Conservation (phyloP, 2,888 invertebrate species). For the Tachina lurida region DNA sequence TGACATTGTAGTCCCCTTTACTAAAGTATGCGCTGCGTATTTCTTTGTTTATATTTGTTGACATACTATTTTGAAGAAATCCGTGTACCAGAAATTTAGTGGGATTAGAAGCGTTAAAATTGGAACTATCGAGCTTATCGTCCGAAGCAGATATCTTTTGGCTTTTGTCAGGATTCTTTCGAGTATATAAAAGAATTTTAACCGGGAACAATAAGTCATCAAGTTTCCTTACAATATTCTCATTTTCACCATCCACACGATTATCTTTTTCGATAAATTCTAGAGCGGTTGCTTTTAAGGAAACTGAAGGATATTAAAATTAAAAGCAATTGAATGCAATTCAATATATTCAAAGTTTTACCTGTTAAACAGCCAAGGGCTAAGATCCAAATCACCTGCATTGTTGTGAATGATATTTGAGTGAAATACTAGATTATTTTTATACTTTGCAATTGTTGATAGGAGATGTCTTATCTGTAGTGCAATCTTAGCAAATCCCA, state of each 20-base stretch:
- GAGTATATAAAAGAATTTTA: constrained; percentile 76
- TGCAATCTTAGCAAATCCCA: background rate
- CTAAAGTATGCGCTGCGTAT: constrained; percentile 83
- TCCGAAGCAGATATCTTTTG: constrained; percentile 69
- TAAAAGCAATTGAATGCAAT: background rate
- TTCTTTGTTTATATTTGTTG: constrained; percentile 73
- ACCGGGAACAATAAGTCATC: constrained; percentile 13
- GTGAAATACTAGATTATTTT: background rate
- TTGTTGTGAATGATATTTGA: constrained; percentile 14
- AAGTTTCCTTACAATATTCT: background rate
- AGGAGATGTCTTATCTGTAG: background rate
- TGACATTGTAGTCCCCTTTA: too few species aligned
- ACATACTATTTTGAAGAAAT: constrained; percentile 81
- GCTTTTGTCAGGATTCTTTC: constrained; percentile 74
- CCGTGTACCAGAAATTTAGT: constrained; percentile 84
- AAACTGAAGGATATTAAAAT: background rate
- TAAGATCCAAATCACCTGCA: constrained; percentile 48
- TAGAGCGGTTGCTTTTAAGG: constrained; percentile 6
- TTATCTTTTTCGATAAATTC: constrained; percentile 41
- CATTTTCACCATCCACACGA: constrained; percentile 70
- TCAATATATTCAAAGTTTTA: background rate
- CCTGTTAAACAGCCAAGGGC: constrained; percentile 41
- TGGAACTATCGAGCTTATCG: constrained; percentile 65
- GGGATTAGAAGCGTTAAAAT: constrained; percentile 72
- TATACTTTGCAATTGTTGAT: background rate